A percentile compares a stretch with the other conserved stretches of the same genome.
These are phyloP conservation scores for Drosophila azteca DNA, from an alignment of 1,140 invertebrate genomes.

Conservation along the genomic window DNA sequence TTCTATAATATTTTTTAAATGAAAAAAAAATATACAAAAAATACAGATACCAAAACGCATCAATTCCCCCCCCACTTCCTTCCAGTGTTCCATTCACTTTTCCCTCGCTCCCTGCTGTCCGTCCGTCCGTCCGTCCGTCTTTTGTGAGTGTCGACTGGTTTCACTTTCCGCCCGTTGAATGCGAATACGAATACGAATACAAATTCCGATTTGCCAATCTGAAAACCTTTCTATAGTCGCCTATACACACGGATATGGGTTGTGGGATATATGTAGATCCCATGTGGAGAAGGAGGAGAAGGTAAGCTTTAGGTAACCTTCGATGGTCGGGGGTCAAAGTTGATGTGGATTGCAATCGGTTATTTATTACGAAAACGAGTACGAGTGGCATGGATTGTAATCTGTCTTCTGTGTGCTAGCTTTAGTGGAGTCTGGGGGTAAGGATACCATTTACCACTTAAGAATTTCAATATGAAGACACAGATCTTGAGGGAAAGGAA, in stretches of 20 bases:
- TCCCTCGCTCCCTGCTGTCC: conserved; percentile 6
- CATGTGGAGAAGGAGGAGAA: conserved; percentile 18
- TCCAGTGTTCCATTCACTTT: conserved; percentile 43
- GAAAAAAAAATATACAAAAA: neutral
- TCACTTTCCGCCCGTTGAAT: conserved; percentile 30
- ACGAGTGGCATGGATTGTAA: too few relatives aligned
- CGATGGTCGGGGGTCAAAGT: too few relatives aligned
- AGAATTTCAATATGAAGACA: too few relatives aligned
- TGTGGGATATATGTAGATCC: conserved; percentile 3
- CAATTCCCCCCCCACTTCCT: neutral
- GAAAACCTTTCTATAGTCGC: conserved; percentile 23
- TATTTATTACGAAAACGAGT: too few relatives aligned
- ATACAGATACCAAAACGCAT: conserved; percentile 44
- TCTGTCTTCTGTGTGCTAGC: too few relatives aligned
- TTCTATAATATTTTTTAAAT: conserved; percentile 50
- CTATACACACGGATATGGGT: conserved; percentile 19
- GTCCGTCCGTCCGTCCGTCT: conserved; percentile 12
- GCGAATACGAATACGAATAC: neutral
- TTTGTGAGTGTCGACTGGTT: conserved; percentile 28
- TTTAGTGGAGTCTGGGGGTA: too few relatives aligned
- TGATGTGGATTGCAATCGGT: too few relatives aligned
- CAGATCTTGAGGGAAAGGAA: too few relatives aligned
- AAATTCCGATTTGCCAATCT: conserved; percentile 47
- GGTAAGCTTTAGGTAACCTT: conserved; percentile 4
- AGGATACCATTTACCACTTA: too few relatives aligned